These are phyloP conservation scores for Tetramorium alpestre DNA, from an alignment of 1,140 invertebrate genomes.

Conservation along the genomic window DNA sequence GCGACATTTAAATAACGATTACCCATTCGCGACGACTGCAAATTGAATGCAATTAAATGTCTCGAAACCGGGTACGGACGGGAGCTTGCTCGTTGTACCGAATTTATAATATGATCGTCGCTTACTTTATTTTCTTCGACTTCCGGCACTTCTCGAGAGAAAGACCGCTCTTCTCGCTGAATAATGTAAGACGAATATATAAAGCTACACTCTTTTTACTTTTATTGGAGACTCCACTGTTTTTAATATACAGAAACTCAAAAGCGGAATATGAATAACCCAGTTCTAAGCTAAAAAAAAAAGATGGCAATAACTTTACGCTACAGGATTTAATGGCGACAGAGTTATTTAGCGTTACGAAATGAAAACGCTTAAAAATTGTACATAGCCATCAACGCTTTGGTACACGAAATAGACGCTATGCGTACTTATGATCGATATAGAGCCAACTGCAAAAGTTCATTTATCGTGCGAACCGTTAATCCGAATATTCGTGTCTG, in stretches of 20 bases:
- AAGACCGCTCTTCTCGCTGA: slow-evolving; percentile 9
- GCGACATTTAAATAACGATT: slow-evolving; percentile 52
- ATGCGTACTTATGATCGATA: background rate
- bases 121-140: slow-evolving; percentile 18
- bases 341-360: background rate
- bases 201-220: slow-evolving; percentile 3
- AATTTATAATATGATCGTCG: slow-evolving; percentile 46
- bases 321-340: background rate
- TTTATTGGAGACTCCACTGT: background rate
- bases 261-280: slow-evolving; percentile 18
- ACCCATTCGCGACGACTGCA: slow-evolving; percentile 49
- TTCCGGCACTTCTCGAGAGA: background rate
- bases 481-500: background rate
- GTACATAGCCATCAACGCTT: background rate
- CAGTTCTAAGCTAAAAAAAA: background rate
- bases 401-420: background rate
- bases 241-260: slow-evolving; percentile 20
- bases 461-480: background rate
- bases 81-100: slow-evolving; percentile 24
- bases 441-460: background rate
- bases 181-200: slow-evolving; percentile 36
- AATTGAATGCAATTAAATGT: slow-evolving; percentile 59
- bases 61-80: slow-evolving; percentile 9
- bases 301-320: background rate
- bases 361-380: background rate